Percentiles rank a stretch among this genome's conserved stretches.
Evolutionary conservation across 2,888 invertebrate genomes (phyloP).

Genomic region (Proisotoma minuta): DNA sequence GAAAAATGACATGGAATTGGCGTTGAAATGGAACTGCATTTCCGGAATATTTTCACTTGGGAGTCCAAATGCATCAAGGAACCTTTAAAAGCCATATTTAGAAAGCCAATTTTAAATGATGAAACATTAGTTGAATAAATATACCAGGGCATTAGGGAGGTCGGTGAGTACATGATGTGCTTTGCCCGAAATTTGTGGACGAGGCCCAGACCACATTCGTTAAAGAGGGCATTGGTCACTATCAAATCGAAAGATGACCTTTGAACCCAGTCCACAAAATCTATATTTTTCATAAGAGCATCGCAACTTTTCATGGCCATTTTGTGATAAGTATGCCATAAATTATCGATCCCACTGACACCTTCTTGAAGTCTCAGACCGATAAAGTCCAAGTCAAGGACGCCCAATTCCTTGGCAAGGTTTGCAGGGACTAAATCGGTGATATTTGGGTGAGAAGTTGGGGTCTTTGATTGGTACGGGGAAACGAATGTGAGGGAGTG

Average conservation of each 20-base stretch:
- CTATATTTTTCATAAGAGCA: constrained; percentile 13
- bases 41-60: constrained; percentile 30
- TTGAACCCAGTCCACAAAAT: constrained; percentile 19
- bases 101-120: no score
- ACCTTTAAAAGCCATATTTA: no score
- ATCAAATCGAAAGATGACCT: constrained; percentile 28
- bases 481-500: constrained; percentile 36
- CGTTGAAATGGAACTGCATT: constrained; percentile 19
- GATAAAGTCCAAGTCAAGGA: constrained; percentile 20
- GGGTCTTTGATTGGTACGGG: constrained; percentile 19
- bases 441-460: constrained; percentile 10
- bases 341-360: constrained; percentile 7
- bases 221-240: constrained; percentile 24
- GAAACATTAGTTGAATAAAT: no score
- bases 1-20: constrained; percentile 34
- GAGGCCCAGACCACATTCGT: constrained; percentile 31
- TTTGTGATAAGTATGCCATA: constrained; percentile 21
- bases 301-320: constrained; percentile 17
- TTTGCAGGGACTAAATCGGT: constrained; percentile 19
- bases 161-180: constrained; percentile 20
- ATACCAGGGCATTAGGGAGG: constrained; percentile 31
- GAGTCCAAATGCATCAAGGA: constrained; percentile 5
- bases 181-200: constrained; percentile 27
- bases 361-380: constrained; percentile 18
- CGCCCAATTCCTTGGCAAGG: constrained; percentile 11